Percentiles rank a stretch among this genome's conserved stretches.
Conservation (phyloP, 2,888 invertebrate genomes). For the Globia sparganii region DNA sequence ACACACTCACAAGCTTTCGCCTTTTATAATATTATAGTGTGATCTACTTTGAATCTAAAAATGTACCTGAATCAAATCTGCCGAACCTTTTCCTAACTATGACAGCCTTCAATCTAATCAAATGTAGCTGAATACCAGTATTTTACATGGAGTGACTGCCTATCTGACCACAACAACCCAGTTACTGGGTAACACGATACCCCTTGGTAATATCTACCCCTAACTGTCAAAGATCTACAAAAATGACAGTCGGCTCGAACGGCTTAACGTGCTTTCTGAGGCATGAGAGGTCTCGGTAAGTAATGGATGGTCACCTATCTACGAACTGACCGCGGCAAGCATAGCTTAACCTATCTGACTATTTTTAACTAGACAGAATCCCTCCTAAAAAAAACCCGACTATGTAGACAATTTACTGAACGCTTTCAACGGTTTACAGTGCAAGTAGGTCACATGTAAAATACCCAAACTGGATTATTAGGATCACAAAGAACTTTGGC, state of each 20-base stretch:
- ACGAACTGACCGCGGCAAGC: neutral
- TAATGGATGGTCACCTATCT: neutral
- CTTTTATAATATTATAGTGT: too few relatives aligned
- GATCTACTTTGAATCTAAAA: neutral
- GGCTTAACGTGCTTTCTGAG: neutral
- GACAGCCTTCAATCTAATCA: neutral
- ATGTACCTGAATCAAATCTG: neutral
- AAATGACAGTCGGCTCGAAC: neutral
- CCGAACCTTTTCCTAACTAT: neutral
- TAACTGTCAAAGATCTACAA: neutral
- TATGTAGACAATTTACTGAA: conserved; percentile 8
- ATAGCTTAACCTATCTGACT: neutral
- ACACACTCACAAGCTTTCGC: too few relatives aligned
- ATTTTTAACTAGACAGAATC: neutral
- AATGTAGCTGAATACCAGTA: neutral
- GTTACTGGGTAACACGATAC: neutral
- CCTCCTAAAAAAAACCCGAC: neutral
- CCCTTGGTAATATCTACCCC: neutral
- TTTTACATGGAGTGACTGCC: neutral
- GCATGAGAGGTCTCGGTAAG: neutral
- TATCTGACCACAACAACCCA: neutral
- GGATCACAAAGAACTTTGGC: conserved; percentile 58
- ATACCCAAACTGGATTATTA: conserved; percentile 53
- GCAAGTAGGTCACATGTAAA: conserved; percentile 51
- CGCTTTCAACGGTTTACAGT: neutral